Base-by-base conservation (phyloP, 2,113 vertebrate genomes). In the mouse (Mus musculus) region DNA sequence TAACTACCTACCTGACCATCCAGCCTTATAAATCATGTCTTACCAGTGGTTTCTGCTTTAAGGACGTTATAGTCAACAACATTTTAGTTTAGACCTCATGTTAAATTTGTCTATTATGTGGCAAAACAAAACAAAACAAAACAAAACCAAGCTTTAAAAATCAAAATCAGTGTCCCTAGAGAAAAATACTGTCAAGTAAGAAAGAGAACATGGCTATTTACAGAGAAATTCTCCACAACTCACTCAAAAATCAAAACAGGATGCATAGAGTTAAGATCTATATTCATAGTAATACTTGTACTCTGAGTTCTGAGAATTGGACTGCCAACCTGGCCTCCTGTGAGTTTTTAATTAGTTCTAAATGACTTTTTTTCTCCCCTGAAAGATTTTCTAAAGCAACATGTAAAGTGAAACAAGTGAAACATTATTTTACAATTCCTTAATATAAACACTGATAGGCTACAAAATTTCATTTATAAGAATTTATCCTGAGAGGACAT, bases 341-440 rank as follows among this genome's bases (percentile, higher is more conserved):
- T 72, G 30, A 13, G 28, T 36, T 89, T 93, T 75, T n/a, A 54
- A 5, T 94, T 95, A 89, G 30, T 61, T 61, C 56, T 84, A 95
- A 93, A 84, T 59, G 26, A 63, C 13, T 1, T 65, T 12, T 88
- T 86, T 17, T 72, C 30, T 33, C 67, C 67, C 76, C 36, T 49
- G 39, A 88, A 94, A 73, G 39, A 39, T n/a, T 1, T 28, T 54
- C 24, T 24, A 96, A 88, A 76, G 16, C 4, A 36, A 69, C 28
- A 78, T 71, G 26, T 77, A 89, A 94, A 49, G 49, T 5, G 19
- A 81, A 72, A 69, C 52, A 82, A 93, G 76, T 67, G 36, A 91
- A 93, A n/a, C 3, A 71, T 81, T 77, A 8, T 73, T 96, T 91
- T 8, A 54, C 42, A 71, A 24, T 88, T 49, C 19, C 28, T 96